These are phyloP conservation scores for Globodera rostochiensis DNA, from an alignment of 1,140 invertebrate genomes.

Conservation along the genomic window DNA sequence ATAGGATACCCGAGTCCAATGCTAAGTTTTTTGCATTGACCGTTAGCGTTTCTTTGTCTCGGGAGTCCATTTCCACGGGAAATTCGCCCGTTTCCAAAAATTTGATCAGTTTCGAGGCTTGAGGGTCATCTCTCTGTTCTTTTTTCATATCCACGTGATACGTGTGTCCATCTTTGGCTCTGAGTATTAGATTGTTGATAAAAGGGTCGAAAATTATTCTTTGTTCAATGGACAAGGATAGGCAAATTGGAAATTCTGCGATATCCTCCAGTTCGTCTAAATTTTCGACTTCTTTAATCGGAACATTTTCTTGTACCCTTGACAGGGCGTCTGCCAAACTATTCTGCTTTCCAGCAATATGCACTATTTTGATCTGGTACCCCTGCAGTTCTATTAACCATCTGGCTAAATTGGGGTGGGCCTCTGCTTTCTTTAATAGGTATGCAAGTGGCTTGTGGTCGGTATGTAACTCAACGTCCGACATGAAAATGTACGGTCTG, in stretches of 20 bases:
- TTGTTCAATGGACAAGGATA: neutral
- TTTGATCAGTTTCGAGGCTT: neutral
- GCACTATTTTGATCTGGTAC: neutral
- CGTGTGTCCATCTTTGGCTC: neutral
- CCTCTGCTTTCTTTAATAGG: neutral
- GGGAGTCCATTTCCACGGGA: slow-evolving; percentile 19
- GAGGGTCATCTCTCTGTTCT: neutral
- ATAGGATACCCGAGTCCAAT: slow-evolving; percentile 29
- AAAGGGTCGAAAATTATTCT: neutral
- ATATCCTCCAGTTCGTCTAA: neutral
- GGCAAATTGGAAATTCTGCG: neutral
- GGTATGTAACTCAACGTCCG: slow-evolving; percentile 15
- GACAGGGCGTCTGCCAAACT: neutral
- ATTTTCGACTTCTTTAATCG: neutral
- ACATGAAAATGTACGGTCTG: slow-evolving; percentile 16
- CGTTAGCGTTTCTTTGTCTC: slow-evolving; percentile 1
- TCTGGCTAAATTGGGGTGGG: neutral
- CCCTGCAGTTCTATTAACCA: neutral
- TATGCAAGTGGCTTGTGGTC: slow-evolving; percentile 11
- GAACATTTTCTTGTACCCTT: neutral
- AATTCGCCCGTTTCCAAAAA: neutral
- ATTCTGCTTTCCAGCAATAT: neutral
- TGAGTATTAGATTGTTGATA: neutral
- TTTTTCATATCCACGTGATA: neutral
- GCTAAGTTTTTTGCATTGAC: slow-evolving; percentile 13